Base-by-base conservation (phyloP, 92 coral and sea anemone species). In the Palythoa caribaeorum region DNA sequence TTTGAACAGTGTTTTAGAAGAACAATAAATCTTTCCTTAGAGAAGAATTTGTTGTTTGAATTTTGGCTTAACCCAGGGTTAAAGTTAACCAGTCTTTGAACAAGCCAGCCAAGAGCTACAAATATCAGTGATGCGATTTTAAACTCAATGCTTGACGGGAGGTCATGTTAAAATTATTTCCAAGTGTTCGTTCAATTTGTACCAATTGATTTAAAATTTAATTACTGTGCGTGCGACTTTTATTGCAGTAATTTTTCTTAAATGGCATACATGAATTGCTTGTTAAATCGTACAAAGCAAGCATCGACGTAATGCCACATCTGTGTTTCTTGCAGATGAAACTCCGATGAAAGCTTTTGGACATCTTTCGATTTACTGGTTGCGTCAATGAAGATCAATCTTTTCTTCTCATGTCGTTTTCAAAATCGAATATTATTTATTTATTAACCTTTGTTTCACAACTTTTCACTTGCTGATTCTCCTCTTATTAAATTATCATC, bases 391-490 rank as follows among this genome's bases (percentile, higher is more conserved):
- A 44, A 44, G 48, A 44, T 44, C 48, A 44, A 44, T 44, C 3
- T 44, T 44, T 44, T 44, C 4, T 28, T 28, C 28, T 28, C 28
- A 28, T 28, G 28, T 28, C 28, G 28, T 28, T 44, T 6, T 6
- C 48, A 44, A 44, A 44, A 44, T 44, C 50, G 50, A 47, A 36
- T 38, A 37, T 1, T 13, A 6, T 14, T 59, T 59, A 10, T 59
- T 54, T 57, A 8, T 57, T 14, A 63, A 78, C 21, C 13, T 51
- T 76, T 63, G 57, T 63, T 78, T 44, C 68, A 54, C 83, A 78
- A 78, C 51, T 78, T 78, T 54, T 63, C 83, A 57, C 71, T 38
- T 78, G 51, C 39, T 52, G 39, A 78, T 50, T 38, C 59, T 55
- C 16, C 28, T 6, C 15, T 77, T 77, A 77, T 53, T 78, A 38